Evolutionary conservation across 2,113 vertebrate species (phyloP), one percentile per base, ranked within the genome.

Genomic region (Arothron firmamentum): DNA sequence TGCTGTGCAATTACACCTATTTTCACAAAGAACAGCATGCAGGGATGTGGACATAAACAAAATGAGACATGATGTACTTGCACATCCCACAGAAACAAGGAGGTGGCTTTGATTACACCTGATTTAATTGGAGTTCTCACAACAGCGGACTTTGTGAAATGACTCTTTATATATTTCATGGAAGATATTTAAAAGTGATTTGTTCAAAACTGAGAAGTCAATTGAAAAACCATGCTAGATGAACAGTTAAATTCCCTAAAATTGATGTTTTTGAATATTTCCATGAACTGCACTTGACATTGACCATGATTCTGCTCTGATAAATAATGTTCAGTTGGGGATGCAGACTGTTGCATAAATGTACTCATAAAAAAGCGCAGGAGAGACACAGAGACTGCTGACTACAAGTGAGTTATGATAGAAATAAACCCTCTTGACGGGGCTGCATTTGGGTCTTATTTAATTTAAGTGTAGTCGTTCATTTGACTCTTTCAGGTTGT

Each of bases 361-460:
- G 11, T 12, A 19, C 31, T 68, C 58, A 47, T 79, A 57, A 78
- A 67, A 56, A 16, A 23, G 56, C 20, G 15, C 56, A 46, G 64
- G 23, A 56, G 28, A 8, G 53, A 70, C 63, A 67, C 78, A 77
- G 70, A 47, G 60, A 38, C 57, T 59, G 8, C 46, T 11, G 31
- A 54, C 47, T 62, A 48, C 6, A 25, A 15, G 47, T 64, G 73
- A 81, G 77, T 79, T 65, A 73, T 67, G 17, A 46, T 10, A 18
- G 46, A 56, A 63, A 62, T 74, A 84, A 78, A 65, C 21, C 64
- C n/a, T 45, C 51, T n/a, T 46, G 68, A 73, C 67, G 65, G 64
- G 57, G 21, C 48, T 52, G 62, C 56, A 23, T 62, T 69, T 60
- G 20, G 15, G 21, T 75, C 28, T 72, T 64, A 77, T 72, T 67